phyloP scores from a whole-genome alignment of 2,113 vertebrate species.

The Anser cygnoides region DNA sequence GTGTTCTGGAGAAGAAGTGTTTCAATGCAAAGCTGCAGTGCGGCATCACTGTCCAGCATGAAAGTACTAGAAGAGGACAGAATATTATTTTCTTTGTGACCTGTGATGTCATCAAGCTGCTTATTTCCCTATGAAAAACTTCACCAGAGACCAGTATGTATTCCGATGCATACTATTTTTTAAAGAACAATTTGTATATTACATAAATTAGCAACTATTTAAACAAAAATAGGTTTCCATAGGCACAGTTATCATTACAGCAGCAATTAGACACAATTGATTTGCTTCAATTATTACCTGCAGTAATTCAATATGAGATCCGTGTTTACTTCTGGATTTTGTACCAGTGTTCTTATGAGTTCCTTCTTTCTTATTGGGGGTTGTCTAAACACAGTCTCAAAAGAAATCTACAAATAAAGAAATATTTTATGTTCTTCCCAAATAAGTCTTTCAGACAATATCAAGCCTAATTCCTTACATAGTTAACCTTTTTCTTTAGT shows the following conservation, averaged over 20 bases:
- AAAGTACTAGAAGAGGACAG: constrained; percentile 80
- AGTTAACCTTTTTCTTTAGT: not conserved
- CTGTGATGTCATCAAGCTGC: not conserved
- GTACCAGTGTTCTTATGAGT: constrained; percentile 85
- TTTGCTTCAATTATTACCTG: constrained; percentile 78
- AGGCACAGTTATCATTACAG: not conserved
- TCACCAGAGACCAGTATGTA: not conserved
- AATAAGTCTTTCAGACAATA: not conserved
- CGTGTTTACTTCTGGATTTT: constrained; percentile 84
- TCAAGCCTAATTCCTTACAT: not conserved
- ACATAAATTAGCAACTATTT: not conserved
- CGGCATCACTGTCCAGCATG: constrained; percentile 83
- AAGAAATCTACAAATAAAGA: constrained; percentile 86
- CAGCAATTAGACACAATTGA: not conserved
- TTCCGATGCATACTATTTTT: not conserved
- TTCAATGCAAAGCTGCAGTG: constrained; percentile 91
- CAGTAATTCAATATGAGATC: constrained; percentile 89
- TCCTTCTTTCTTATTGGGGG: constrained; percentile 84
- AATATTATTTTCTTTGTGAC: not conserved
- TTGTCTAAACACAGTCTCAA: constrained; percentile 91
- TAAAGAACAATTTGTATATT: not conserved
- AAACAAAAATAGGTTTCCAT: not conserved
- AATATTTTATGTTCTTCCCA: not conserved
- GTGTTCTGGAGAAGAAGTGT: constrained; percentile 84
- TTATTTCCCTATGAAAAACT: not conserved